Conservation (phyloP, 2,888 invertebrate species). For the Phrixothrix hirtus region DNA sequence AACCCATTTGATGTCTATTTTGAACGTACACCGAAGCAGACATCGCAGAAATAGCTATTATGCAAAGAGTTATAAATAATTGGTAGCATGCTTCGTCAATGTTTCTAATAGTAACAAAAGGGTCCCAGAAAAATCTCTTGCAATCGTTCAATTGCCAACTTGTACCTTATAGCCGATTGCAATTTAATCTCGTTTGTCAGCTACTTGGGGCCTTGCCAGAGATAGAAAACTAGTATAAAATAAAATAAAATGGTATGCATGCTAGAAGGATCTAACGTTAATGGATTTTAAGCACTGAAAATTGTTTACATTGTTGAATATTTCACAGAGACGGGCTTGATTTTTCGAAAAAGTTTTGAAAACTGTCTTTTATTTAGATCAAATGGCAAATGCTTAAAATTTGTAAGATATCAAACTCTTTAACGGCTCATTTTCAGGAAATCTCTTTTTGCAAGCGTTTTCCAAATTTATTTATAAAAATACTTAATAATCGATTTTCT, state of each 20-base stretch:
- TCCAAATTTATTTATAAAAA: not conserved
- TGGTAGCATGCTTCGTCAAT: not conserved
- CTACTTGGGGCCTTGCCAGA: slow-evolving; percentile 46
- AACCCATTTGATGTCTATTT: too few relatives aligned
- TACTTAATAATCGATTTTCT: too few relatives aligned
- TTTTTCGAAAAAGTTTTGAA: not conserved
- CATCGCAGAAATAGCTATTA: not conserved
- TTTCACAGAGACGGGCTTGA: slow-evolving; percentile 8
- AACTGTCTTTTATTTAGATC: not conserved
- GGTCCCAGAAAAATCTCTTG: not conserved
- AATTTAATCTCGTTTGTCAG: slow-evolving; percentile 40
- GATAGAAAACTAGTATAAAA: slow-evolving; percentile 51
- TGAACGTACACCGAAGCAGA: too few relatives aligned
- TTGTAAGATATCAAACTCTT: too few relatives aligned
- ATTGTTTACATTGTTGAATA: slow-evolving; percentile 40
- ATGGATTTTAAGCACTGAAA: slow-evolving; percentile 32
- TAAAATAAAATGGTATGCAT: slow-evolving; percentile 44
- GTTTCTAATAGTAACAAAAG: not conserved
- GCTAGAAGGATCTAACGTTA: slow-evolving; percentile 34
- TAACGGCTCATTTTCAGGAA: too few relatives aligned
- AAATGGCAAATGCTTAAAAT: not conserved
- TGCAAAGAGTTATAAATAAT: not conserved
- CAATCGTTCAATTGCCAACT: slow-evolving; percentile 2
- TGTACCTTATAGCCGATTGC: slow-evolving; percentile 50
- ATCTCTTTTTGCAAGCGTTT: too few relatives aligned